Conservation (phyloP, 2,113 vertebrate species). For the Steatornis caripensis region DNA sequence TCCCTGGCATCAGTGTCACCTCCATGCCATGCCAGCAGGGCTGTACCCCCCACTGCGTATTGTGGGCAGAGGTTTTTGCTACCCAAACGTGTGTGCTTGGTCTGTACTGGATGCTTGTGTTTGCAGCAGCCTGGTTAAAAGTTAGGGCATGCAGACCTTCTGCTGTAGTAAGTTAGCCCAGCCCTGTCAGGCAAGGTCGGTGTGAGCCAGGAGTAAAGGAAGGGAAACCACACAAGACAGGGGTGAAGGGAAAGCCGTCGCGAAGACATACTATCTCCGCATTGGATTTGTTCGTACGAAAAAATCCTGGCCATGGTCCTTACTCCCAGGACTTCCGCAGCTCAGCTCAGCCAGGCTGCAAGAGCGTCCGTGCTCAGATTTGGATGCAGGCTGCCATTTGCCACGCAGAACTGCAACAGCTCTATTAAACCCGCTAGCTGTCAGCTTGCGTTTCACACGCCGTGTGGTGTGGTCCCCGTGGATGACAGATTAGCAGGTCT, state of each 20-base stretch:
- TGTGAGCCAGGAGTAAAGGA: background rate
- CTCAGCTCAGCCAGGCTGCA: background rate
- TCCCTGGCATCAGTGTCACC: background rate
- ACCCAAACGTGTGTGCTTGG: fast-evolving
- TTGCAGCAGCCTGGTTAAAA: background rate
- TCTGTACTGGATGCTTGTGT: background rate
- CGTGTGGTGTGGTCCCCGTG: background rate
- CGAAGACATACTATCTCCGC: background rate
- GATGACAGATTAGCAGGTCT: background rate
- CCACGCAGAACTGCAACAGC: background rate
- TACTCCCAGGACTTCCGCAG: background rate
- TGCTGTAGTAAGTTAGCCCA: background rate
- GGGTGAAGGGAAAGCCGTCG: background rate
- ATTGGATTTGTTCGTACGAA: background rate
- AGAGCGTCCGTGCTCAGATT: background rate
- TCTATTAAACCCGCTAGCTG: background rate
- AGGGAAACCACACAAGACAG: background rate
- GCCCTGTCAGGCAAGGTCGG: background rate
- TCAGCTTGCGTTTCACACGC: background rate
- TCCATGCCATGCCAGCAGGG: fast-evolving
- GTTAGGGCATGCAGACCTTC: background rate
- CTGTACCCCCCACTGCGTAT: background rate
- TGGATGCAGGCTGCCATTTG: background rate
- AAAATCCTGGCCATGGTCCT: background rate
- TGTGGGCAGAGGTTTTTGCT: background rate